phyloP scores from a whole-genome alignment of 2,797 vertebrate species.

The Basileuterus tristriatus region DNA sequence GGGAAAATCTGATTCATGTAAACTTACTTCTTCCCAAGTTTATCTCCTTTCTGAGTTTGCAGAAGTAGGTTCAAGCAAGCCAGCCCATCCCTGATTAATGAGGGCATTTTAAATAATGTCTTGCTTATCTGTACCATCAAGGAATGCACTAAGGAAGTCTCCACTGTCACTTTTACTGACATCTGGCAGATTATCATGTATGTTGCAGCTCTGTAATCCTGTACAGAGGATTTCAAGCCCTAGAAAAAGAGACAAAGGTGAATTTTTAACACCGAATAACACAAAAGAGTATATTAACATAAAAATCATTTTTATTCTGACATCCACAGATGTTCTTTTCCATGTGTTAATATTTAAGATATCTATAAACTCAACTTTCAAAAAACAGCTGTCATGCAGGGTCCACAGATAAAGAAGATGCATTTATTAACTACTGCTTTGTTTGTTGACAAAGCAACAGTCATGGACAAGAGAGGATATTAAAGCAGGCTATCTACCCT shows the following conservation, averaged over 20 bases:
- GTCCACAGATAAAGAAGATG: not conserved
- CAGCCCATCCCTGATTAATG: slow-evolving; percentile 83
- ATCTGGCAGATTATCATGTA: slow-evolving; percentile 94
- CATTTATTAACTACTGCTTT: not conserved
- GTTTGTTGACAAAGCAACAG: not conserved
- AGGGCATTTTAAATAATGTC: slow-evolving; percentile 79
- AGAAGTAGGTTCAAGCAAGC: slow-evolving; percentile 88
- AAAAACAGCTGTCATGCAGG: not conserved
- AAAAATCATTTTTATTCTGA: not conserved
- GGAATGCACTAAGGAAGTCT: slow-evolving; percentile 80
- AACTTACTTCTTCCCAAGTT: slow-evolving; percentile 85
- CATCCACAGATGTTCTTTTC: not conserved
- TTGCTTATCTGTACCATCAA: slow-evolving; percentile 84
- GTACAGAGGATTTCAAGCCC: slow-evolving; percentile 89
- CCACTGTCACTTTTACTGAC: slow-evolving; percentile 88
- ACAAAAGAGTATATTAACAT: not conserved
- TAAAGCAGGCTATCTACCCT: not conserved
- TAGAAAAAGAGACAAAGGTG: slow-evolving; percentile 52
- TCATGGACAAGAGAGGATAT: not conserved
- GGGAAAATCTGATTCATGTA: not conserved
- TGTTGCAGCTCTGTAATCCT: slow-evolving; percentile 90
- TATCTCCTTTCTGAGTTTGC: slow-evolving; percentile 87
- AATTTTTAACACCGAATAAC: not conserved
- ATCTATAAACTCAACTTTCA: not conserved
- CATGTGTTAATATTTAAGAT: not conserved